These are phyloP conservation scores for Zhengitettix transpicula DNA, from an alignment of 2,888 invertebrate species.

Conservation along the genomic window DNA sequence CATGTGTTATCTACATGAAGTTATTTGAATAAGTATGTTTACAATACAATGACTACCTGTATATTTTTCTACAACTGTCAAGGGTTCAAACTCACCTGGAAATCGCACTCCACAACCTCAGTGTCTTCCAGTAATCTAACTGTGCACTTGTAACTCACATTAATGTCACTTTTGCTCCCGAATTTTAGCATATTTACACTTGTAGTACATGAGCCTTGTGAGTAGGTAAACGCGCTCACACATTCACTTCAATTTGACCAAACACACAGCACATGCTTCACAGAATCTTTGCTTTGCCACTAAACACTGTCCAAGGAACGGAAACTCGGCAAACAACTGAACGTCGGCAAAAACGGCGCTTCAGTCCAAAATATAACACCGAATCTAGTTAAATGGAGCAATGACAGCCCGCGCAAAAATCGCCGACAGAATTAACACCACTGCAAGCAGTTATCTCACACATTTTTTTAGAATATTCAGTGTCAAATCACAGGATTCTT, in stretches of 20 bases:
- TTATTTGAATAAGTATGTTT: no score
- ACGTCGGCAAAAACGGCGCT: slow-evolving; percentile 9
- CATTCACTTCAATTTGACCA: neutral
- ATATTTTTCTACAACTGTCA: no score
- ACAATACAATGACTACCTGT: no score
- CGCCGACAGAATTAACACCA: no score
- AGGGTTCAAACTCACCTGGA: slow-evolving; percentile 41
- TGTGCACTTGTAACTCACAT: slow-evolving; percentile 69
- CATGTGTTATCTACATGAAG: no score
- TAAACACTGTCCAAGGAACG: slow-evolving; percentile 5
- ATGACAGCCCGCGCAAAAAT: slow-evolving; percentile 12
- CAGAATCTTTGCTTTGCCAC: neutral
- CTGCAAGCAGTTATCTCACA: no score
- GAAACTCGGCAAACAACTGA: slow-evolving; percentile 3
- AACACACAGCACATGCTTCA: neutral
- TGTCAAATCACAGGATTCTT: no score
- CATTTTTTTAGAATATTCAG: no score
- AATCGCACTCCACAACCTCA: slow-evolving; percentile 83
- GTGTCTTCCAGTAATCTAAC: slow-evolving; percentile 79
- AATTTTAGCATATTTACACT: slow-evolving; percentile 34
- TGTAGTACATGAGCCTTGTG: slow-evolving; percentile 8
- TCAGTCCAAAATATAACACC: slow-evolving; percentile 14
- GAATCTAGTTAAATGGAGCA: slow-evolving; percentile 10
- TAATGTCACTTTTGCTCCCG: slow-evolving; percentile 51
- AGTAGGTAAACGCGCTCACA: neutral